phyloP scores from a whole-genome alignment of 2,888 invertebrate species.

The Penaeus monodon region DNA sequence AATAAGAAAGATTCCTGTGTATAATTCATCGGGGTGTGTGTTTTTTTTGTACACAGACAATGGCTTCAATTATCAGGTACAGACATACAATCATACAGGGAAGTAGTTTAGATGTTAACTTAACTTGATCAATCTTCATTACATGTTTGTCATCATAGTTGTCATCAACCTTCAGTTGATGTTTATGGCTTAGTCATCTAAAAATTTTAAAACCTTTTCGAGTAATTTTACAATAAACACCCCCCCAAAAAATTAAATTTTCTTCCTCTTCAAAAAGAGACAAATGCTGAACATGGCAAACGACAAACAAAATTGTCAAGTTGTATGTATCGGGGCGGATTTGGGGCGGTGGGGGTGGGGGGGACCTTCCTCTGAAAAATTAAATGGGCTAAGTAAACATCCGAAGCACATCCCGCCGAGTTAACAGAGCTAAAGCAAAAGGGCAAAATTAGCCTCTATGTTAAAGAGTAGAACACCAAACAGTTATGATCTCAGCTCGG shows the following conservation, averaged over 20 bases:
- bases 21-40: too few species aligned
- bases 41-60: slow-evolving; percentile 48
- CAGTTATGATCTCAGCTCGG: slow-evolving; percentile 51
- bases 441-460: slow-evolving; percentile 54
- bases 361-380: slow-evolving; percentile 35
- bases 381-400: slow-evolving; percentile 52
- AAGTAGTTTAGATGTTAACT: slow-evolving; percentile 56
- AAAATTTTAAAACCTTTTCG: too few species aligned
- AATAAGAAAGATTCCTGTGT: too few species aligned
- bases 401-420: slow-evolving; percentile 47
- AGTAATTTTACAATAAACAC: not conserved
- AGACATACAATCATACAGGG: slow-evolving; percentile 59
- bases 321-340: too few species aligned
- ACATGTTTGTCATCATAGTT: slow-evolving; percentile 12
- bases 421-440: slow-evolving; percentile 55
- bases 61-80: slow-evolving; percentile 60
- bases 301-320: too few species aligned
- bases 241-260: slow-evolving; percentile 34
- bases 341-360: too few species aligned
- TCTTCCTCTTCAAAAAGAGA: slow-evolving; percentile 18
- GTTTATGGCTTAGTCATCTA: too few species aligned
- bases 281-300: not conserved
- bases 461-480: slow-evolving; percentile 53
- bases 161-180: too few species aligned
- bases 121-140: slow-evolving; percentile 46